A percentile compares a stretch with the other conserved stretches of the same genome.
Evolutionary conservation across 2,113 vertebrate species (phyloP).

Genomic region (Emydocephalus ijimae): DNA sequence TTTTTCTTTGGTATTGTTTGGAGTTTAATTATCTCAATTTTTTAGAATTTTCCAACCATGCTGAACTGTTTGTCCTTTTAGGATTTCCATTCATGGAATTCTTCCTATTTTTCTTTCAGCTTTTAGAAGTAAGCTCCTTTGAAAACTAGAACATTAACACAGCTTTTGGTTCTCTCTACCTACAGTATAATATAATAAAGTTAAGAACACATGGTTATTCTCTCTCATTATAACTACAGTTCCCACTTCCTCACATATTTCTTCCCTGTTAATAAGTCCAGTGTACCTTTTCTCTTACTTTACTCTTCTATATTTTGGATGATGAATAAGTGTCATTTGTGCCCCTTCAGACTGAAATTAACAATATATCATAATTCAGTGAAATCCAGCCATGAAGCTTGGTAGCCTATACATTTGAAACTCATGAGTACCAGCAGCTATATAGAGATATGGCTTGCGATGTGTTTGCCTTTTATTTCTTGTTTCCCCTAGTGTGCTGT

Average conservation of each 20-base stretch:
- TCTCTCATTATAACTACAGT: neutral
- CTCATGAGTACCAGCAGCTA: neutral
- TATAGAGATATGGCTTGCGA: neutral
- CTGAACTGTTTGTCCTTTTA: neutral
- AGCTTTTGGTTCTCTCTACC: neutral
- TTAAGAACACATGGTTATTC: neutral
- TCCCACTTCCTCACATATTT: neutral
- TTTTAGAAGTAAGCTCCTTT: neutral
- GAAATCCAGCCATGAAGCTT: neutral
- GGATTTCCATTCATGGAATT: neutral
- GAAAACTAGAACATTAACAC: neutral
- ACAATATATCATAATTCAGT: neutral
- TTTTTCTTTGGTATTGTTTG: neutral
- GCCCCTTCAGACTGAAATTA: neutral
- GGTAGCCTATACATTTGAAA: neutral
- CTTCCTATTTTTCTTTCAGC: neutral
- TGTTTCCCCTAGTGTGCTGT: neutral
- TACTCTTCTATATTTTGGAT: neutral
- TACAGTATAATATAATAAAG: neutral
- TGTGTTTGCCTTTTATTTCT: neutral
- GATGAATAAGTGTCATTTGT: neutral
- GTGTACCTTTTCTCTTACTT: neutral
- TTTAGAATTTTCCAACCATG: neutral
- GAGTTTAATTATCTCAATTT: neutral
- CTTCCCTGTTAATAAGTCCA: neutral